Percentiles rank a stretch among this genome's conserved stretches.
These are phyloP conservation scores for Clivina fossor DNA, from an alignment of 2,888 invertebrate genomes.

Conservation along the genomic window DNA sequence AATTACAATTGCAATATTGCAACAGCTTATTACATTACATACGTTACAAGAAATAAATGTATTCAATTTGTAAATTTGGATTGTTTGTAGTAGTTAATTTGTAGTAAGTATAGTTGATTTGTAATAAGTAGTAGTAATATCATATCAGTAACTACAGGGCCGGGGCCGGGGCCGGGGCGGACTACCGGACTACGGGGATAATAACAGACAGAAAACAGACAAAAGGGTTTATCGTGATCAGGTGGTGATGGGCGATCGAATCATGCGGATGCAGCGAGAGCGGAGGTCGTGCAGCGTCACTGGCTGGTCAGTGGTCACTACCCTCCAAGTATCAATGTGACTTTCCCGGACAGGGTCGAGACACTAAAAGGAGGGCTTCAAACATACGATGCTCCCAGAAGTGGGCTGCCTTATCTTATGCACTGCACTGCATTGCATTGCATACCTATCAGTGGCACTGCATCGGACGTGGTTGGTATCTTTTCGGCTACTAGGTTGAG, in stretches of 20 bases:
- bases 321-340: constrained; percentile 58
- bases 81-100: too few relatives aligned
- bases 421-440: constrained; percentile 35
- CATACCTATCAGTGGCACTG: constrained; percentile 80
- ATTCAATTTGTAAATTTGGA: too few relatives aligned
- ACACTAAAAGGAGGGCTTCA: constrained; percentile 50
- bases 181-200: neutral
- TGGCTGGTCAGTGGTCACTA: constrained; percentile 36
- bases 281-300: constrained; percentile 40
- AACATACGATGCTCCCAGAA: constrained; percentile 54
- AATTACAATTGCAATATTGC: too few relatives aligned
- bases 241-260: constrained; percentile 30
- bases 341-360: constrained; percentile 48
- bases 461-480: constrained; percentile 86
- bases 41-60: too few relatives aligned
- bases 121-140: too few relatives aligned
- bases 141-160: constrained; percentile 3
- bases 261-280: constrained; percentile 25
- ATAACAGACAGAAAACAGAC: constrained; percentile 10
- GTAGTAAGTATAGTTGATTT: too few relatives aligned
- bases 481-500: constrained; percentile 97
- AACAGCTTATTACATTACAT: too few relatives aligned
- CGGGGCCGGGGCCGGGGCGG: constrained; percentile 26
- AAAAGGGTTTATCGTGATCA: constrained; percentile 13
- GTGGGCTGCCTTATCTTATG: constrained; percentile 44